Conservation (phyloP, 2,888 invertebrate species). For the Morinoia aosen region DNA sequence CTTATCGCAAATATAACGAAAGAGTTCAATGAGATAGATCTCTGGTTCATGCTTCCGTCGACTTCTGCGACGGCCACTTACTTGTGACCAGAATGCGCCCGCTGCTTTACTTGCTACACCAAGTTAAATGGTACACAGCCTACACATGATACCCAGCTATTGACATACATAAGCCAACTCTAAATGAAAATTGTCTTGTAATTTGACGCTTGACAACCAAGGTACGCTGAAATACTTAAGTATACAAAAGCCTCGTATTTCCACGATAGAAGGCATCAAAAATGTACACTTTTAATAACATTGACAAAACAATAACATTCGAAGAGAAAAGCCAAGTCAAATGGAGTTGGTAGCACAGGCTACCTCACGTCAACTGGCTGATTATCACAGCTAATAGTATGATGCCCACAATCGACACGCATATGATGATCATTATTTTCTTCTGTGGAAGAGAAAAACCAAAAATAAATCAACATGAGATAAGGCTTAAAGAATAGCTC, state of each 20-base stretch:
- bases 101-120: not conserved
- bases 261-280: not conserved
- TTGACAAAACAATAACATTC: constrained; percentile 12
- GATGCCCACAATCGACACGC: constrained; percentile 85
- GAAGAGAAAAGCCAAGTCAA: not conserved
- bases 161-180: not conserved
- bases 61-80: not conserved
- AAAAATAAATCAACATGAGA: constrained; percentile 9
- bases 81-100: not conserved
- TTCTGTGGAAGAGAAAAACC: constrained; percentile 78
- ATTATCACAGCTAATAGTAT: constrained; percentile 57
- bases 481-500: not conserved
- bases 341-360: constrained; percentile 23
- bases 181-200: not conserved
- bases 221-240: not conserved
- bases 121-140: not conserved
- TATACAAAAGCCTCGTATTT: not conserved
- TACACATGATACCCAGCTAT: not conserved
- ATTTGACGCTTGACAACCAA: not conserved
- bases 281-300: constrained; percentile 12
- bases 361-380: constrained; percentile 23
- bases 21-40: not conserved
- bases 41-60: not conserved
- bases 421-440: constrained; percentile 94
- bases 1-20: not conserved